These are phyloP conservation scores for Intellagama lesueurii DNA, from an alignment of 2,797 vertebrate genomes.

Conservation along the genomic window DNA sequence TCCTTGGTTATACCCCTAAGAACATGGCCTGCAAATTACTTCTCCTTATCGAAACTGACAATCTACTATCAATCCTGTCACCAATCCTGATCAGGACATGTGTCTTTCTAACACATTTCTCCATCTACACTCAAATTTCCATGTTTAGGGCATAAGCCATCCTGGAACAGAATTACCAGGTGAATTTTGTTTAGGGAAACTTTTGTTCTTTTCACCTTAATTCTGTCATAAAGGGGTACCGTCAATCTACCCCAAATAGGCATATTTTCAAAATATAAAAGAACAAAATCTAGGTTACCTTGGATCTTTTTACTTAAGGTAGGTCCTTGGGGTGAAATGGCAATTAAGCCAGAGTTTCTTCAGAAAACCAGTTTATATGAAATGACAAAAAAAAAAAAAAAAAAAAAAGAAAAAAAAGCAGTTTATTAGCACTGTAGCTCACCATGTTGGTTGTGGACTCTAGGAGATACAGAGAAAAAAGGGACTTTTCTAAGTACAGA, in stretches of 20 bases:
- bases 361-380: neutral
- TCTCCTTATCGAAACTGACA: neutral
- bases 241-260: neutral
- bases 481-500: neutral
- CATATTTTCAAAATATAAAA: neutral
- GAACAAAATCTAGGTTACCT: neutral
- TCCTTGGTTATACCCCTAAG: neutral
- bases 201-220: neutral
- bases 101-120: neutral
- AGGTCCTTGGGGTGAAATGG: no score
- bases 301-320: no score
- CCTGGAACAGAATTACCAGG: neutral
- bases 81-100: neutral
- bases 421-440: neutral
- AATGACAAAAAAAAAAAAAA: neutral
- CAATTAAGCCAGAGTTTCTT: neutral
- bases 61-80: neutral
- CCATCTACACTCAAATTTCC: neutral
- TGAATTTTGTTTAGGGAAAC: neutral
- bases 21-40: neutral
- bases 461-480: neutral
- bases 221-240: neutral
- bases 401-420: neutral
- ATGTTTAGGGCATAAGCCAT: neutral
- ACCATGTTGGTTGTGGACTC: neutral